Evolutionary conservation across 2,113 vertebrate genomes (phyloP).

Genomic region (Halichoeres trimaculatus): DNA sequence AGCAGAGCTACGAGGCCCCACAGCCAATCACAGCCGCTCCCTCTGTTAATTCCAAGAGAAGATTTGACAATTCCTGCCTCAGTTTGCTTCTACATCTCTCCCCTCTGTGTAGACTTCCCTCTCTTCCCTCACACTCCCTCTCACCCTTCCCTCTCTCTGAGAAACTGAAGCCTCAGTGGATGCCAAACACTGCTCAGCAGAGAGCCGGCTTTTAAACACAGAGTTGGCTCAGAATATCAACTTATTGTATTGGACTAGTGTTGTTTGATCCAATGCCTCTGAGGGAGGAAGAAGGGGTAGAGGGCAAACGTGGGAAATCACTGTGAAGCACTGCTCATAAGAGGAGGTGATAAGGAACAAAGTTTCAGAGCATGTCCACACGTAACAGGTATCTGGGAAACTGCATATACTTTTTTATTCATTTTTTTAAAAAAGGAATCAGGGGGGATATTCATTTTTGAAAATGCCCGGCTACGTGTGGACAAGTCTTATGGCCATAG

Average conservation of each 20-base stretch:
- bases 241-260: conserved; percentile 37
- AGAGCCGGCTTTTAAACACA: conserved; percentile 17
- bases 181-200: conserved; percentile 25
- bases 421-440: too few relatives aligned
- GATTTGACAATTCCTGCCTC: conserved; percentile 28
- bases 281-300: background rate
- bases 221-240: conserved; percentile 25
- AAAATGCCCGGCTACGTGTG: too few relatives aligned
- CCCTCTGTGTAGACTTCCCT: background rate
- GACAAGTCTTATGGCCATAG: too few relatives aligned
- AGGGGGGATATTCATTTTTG: too few relatives aligned
- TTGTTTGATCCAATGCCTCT: conserved; percentile 46
- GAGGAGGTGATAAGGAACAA: too few relatives aligned
- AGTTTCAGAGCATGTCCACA: too few relatives aligned
- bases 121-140: background rate
- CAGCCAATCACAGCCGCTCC: conserved; percentile 18
- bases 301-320: conserved; percentile 26
- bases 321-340: conserved; percentile 29
- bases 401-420: too few relatives aligned
- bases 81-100: conserved; percentile 11
- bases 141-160: background rate
- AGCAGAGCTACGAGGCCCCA: conserved; percentile 2
- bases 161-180: conserved; percentile 16
- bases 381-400: too few relatives aligned
- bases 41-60: conserved; percentile 33